phyloP scores from a whole-genome alignment of 2,113 vertebrate genomes.

The Apaloderma vittatum region DNA sequence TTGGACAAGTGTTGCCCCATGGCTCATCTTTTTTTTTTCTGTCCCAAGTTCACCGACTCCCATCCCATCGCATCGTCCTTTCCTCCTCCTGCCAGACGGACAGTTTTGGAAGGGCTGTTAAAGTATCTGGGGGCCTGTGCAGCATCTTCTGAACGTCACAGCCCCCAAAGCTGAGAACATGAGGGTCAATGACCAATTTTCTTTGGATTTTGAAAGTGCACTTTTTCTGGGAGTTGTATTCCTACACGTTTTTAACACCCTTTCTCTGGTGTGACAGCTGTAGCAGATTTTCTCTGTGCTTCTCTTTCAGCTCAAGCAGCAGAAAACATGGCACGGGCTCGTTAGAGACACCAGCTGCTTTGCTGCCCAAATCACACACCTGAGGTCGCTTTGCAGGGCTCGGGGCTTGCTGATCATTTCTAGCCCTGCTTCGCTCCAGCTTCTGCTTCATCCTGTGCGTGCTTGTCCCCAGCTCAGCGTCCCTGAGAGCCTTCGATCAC shows the following conservation, averaged over 20 bases:
- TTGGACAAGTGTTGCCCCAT: accelerated
- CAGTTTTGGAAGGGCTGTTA: accelerated
- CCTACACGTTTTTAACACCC: not conserved
- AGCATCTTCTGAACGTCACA: accelerated
- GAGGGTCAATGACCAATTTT: no score
- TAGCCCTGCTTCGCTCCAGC: not conserved
- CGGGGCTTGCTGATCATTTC: not conserved
- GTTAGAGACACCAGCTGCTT: not conserved
- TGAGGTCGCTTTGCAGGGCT: not conserved
- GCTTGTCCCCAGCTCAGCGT: not conserved
- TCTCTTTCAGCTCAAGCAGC: not conserved
- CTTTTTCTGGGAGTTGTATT: not conserved
- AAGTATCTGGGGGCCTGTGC: not conserved
- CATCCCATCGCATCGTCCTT: not conserved
- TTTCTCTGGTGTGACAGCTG: not conserved
- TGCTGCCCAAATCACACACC: not conserved
- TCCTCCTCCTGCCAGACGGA: accelerated
- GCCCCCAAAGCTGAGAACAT: accelerated
- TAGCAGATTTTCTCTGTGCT: not conserved
- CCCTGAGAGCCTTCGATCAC: accelerated
- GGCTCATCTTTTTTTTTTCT: not conserved
- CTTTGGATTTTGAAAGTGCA: not conserved
- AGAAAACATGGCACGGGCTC: not conserved
- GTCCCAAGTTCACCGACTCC: not conserved
- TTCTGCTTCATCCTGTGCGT: accelerated